Evolutionary conservation across 2,113 vertebrate genomes (phyloP), one percentile per base, ranked within the genome.

Genomic region (Podarcis muralis): DNA sequence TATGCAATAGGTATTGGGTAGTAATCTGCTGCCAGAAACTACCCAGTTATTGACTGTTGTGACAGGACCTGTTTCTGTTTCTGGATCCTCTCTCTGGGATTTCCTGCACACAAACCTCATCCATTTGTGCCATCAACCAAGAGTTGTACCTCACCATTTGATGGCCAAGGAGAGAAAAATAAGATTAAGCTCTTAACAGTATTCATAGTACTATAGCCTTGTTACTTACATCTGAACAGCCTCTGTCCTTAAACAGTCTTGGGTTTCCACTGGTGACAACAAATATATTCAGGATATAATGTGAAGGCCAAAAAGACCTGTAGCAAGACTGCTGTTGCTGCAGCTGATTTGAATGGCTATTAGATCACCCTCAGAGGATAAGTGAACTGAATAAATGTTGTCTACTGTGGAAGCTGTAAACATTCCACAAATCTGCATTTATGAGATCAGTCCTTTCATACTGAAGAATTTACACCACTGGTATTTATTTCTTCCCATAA

Each of bases 391-490:
- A 83, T 77, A 83, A 77, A 88, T 57, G 23, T 69, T 77, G 75
- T 66, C 59, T 83, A 53, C 13, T n/a, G 9, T 35, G 20, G 66
- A 32, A 68, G 84, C 62, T 82, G 40, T 81, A 86, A 66, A 68
- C 57, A 20, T 75, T 22, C 87, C 69, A 53, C 30, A 69, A 78
- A 89, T 59, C 65, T 79, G n/a, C 71, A n/a, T 66, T 86, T 69
- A 86, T 86, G 71, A n/a, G 32, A 81, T 69, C 62, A 40, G 23
- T 27, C 16, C 43, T 83, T 53, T 83, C 71, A 76, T 69, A 43
- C n/a, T 83, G 40, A 88, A 57, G 74, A 69, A 88, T 88, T 77
- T 88, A 88, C 65, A 83, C 40, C 32, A 81, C 74, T 86, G 25
- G 27, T 40, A 66, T 86, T 68, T 86, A 83, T 57, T 59, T 83